Base-by-base conservation (phyloP, 2,113 vertebrate species). In the Axis porcinus region DNA sequence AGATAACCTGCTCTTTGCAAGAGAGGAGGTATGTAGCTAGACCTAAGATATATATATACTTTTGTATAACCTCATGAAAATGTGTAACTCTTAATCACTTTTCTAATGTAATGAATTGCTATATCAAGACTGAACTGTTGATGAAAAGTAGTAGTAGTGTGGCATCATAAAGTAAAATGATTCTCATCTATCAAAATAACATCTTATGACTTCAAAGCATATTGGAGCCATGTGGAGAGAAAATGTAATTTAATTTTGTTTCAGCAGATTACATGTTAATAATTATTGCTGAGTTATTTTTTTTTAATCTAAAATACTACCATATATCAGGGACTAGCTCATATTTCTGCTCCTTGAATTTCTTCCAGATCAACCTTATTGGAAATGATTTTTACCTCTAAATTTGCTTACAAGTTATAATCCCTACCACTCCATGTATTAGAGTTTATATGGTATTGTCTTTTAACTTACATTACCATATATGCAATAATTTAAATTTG, bases 181-280 rank as follows among this genome's bases (percentile, higher is more conserved):
- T 79, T 83, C 45, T 13, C 50, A 50, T 94, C 27, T 95, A 76
- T 70, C 79, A 93, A 82, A 86, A 76, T 76, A 93, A n/a, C 19
- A 82, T 78, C 28, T 36, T 47, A 64, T 58, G 36, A 81, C 70
- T 81, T 85, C 47, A 85, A 58, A 89, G 45, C 67, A 90, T 9
- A 67, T 30, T 89, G 58, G 19, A 93, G 15, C 36, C 55, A 33
- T 82, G 7, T 28, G 36, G 17, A 85, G 45, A 79, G 19, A 89
- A 86, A 86, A 79, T 84, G 50, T 28, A 89, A 78, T 90, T 95
- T 85, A 60, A 95, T 97, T 92, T 92, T 92, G 45, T 55, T 89
- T 95, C 36, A 57, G 27, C 17, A 83, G 45, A 83, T 83, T 96
- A 54, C 16, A 40, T 70, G 43, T 79, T 85, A 89, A 91, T 89